These are phyloP conservation scores for human (Homo sapiens) DNA, from an alignment of 2,113 vertebrate species.

Conservation along the genomic window GRCh38 chr7:44975001-44975500, in stretches of 20 bases:
- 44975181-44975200: constrained; percentile 97
- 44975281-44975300: neutral
- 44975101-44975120: neutral
- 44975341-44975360: neutral
- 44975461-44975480: neutral
- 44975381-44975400: neutral
- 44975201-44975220: constrained; percentile 92
- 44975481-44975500: constrained; percentile 98
- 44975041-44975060: neutral
- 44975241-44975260: neutral
- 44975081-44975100: neutral
- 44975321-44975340: fast-evolving
- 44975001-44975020: neutral
- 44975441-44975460: neutral
- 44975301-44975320: neutral
- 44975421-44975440: neutral
- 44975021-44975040: no score
- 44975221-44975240: constrained; percentile 88
- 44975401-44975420: no score
- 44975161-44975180: constrained; percentile 88
- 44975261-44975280: neutral
- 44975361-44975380: neutral
- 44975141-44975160: no score
- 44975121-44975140: neutral
- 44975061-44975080: neutral